Base-by-base conservation (phyloP, 2,888 invertebrate genomes). In the Mythimna ferrago region DNA sequence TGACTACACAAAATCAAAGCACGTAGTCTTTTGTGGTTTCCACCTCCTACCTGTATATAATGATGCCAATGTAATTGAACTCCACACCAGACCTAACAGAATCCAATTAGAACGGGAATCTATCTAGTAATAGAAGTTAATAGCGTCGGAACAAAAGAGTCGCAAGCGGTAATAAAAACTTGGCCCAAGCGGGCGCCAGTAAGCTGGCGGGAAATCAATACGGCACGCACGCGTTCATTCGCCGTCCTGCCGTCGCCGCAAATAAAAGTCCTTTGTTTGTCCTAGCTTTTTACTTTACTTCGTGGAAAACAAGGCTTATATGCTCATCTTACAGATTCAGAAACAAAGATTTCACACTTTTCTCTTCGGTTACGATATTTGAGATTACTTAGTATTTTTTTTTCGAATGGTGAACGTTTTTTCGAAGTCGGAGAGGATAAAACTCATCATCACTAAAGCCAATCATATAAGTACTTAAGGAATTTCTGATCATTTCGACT, bases 161-260 rank as follows among this genome's bases (percentile, higher is more conserved):
- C 41, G 68, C 64, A 76, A 66, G 66, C 48, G 35, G 71, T 44
- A 70, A 71, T 82, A 78, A 35, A 48, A 63, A 14, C 19, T 9
- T 19, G 74, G 21, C 78, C 74, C 80, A 73, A 54, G 57, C 53
- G 81, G 80, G 81, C 75, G 81, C 75, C 76, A 76, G 16, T 64
- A 67, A 80, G 35, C n/a, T 35, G 66, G 32, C 48, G 58, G 35
- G 61, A 73, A 83, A 83, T 83, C 83, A 84, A 82, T 82, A 82
- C 80, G 19, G 19, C 62, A 72, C 83, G 86, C 86, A 85, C 85
- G 80, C 82, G 68, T 66, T 61, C 41, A 26, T 26, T 38, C 60
- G 66, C 32, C 32, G 21, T 44, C 61, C 61, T 61, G 41, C 41
- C 16, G 48, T 48, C 48, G 61, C n/a, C 61, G 41, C 61, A 21